phyloP scores from a whole-genome alignment of 1,140 invertebrate species.

The Acromyrmex echinatior region DNA sequence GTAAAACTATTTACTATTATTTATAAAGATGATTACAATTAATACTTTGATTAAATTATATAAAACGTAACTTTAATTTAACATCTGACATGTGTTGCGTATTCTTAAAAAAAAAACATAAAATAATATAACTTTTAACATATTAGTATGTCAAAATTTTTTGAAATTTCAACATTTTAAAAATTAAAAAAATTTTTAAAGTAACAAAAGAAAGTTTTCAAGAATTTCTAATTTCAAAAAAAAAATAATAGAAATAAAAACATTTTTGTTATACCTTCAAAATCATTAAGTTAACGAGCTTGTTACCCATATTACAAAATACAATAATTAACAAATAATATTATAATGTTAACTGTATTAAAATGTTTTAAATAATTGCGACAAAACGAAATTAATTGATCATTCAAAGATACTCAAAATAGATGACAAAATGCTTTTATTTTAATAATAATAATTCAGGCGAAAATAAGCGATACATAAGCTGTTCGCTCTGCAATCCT shows the following conservation, averaged over 20 bases:
- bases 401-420: not conserved
- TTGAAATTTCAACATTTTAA: no score
- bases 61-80: no score
- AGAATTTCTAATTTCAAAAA: not conserved
- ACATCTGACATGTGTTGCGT: no score
- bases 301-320: not conserved
- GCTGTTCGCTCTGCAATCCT: not conserved
- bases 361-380: not conserved
- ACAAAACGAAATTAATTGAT: not conserved
- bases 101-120: no score
- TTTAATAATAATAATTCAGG: slow-evolving; percentile 14
- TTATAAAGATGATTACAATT: no score
- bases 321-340: not conserved
- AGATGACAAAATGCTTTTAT: not conserved
- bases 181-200: no score
- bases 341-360: not conserved
- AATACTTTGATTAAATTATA: no score
- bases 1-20: no score
- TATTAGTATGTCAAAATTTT: not conserved
- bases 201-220: not conserved
- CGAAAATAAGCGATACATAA: not conserved
- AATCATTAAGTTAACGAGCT: not conserved
- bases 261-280: not conserved
- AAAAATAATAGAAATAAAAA: not conserved
- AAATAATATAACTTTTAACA: not conserved